Percentiles rank a stretch among this genome's conserved stretches.
Evolutionary conservation across 1,140 invertebrate species (phyloP).

Genomic region (Linepithema humile): DNA sequence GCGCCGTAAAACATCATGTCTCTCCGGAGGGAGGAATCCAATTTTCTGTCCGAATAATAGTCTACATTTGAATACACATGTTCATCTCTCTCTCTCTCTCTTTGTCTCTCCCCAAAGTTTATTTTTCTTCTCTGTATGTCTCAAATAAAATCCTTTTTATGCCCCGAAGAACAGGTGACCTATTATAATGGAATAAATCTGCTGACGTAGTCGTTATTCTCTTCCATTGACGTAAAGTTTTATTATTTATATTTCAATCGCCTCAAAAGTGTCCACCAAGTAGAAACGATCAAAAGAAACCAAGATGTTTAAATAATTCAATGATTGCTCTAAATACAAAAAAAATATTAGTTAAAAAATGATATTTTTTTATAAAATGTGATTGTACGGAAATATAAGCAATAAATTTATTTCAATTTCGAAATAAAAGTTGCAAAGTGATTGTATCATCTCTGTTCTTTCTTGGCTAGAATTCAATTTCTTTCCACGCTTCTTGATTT

Average conservation of each 20-base stretch:
- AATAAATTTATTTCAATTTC: neutral
- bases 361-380: too few species aligned
- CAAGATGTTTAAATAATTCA: neutral
- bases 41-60: conserved; percentile 37
- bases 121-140: neutral
- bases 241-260: too few species aligned
- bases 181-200: neutral
- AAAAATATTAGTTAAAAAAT: too few species aligned
- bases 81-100: neutral
- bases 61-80: neutral
- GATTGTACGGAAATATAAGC: neutral
- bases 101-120: neutral
- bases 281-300: too few species aligned
- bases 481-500: neutral
- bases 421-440: neutral
- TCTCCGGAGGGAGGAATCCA: neutral
- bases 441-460: neutral
- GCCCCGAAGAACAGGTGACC: neutral
- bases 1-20: conserved; percentile 11
- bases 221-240: neutral
- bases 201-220: neutral
- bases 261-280: too few species aligned
- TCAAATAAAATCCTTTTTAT: neutral
- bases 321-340: too few species aligned
- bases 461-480: neutral